phyloP scores from a whole-genome alignment of 2,113 vertebrate species.

The Boulengeromyrus knoepffleri region DNA sequence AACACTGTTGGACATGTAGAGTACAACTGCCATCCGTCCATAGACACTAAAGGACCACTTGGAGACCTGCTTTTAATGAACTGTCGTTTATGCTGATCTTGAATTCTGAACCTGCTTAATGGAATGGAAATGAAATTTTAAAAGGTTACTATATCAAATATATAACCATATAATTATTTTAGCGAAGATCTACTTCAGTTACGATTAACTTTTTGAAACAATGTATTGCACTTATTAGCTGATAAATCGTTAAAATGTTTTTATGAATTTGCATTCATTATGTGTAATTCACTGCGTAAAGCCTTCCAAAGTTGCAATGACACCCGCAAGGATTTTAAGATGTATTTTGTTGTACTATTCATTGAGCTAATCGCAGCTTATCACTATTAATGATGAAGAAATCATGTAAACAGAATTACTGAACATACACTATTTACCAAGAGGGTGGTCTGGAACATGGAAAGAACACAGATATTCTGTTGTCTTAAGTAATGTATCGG shows the following conservation, averaged over 20 bases:
- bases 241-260: neutral
- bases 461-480: neutral
- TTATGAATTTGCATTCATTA: neutral
- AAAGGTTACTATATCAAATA: neutral
- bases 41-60: conserved; percentile 1
- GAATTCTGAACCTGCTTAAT: neutral
- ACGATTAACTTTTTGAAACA: neutral
- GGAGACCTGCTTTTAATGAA: neutral
- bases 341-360: neutral
- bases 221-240: neutral
- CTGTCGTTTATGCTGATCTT: neutral
- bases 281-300: neutral
- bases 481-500: neutral
- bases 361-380: neutral
- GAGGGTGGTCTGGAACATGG: neutral
- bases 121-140: neutral
- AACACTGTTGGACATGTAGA: neutral
- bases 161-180: neutral
- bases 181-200: neutral
- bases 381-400: neutral
- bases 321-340: neutral
- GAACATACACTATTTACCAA: neutral
- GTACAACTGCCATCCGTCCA: neutral
- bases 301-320: neutral
- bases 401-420: neutral